These are phyloP conservation scores for Cyprinodon brontotheroides DNA, from an alignment of 2,113 vertebrate genomes.

Conservation along the genomic window DNA sequence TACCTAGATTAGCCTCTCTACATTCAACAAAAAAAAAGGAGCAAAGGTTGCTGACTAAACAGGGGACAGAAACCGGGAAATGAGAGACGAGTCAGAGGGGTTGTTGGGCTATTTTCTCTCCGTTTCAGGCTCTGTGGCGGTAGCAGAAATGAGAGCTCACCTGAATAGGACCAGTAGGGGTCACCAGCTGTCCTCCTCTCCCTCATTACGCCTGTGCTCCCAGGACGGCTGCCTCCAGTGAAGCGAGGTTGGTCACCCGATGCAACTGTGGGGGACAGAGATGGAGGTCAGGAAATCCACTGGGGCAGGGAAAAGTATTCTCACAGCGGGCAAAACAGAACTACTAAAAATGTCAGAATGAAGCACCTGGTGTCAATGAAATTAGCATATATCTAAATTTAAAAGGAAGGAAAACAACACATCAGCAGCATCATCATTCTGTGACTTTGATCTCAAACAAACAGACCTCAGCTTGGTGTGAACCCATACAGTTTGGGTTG, in stretches of 20 bases:
- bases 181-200: constrained; percentile 88
- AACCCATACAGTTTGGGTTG: neutral
- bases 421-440: neutral
- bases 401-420: neutral
- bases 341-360: neutral
- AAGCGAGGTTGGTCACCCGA: constrained; percentile 83
- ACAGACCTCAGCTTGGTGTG: neutral
- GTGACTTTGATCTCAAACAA: neutral
- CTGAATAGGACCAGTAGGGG: constrained; percentile 97
- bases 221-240: constrained; percentile 80
- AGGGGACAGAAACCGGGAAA: constrained; percentile 23
- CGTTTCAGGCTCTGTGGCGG: constrained; percentile 13
- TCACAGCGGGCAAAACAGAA: neutral
- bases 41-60: neutral
- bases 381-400: neutral
- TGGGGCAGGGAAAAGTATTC: neutral
- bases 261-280: constrained; percentile 77
- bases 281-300: constrained; percentile 44
- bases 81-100: neutral
- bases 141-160: constrained; percentile 76
- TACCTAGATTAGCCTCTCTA: constrained; percentile 14
- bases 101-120: constrained; percentile 22
- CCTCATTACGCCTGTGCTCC: constrained; percentile 83
- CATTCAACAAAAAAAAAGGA: neutral
- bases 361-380: neutral